These are phyloP conservation scores for Bacillus rossius DNA, from an alignment of 1,140 invertebrate species.

Conservation along the genomic window DNA sequence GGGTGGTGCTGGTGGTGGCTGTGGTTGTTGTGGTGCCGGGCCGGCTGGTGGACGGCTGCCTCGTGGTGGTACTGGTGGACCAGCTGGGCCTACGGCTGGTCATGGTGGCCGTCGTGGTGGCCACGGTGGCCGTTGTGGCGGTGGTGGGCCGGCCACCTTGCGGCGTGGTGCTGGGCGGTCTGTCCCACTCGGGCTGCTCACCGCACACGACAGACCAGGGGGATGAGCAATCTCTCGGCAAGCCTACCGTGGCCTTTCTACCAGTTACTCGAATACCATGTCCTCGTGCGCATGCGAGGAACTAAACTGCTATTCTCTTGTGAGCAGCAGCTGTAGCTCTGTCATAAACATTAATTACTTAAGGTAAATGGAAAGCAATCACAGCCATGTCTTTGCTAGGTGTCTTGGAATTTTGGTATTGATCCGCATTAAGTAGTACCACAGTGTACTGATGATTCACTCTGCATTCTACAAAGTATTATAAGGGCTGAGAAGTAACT, in stretches of 20 bases:
- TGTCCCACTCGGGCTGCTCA: constrained; percentile 6
- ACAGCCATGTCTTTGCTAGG: no score
- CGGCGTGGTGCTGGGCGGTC: constrained; percentile 6
- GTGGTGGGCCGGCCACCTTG: constrained; percentile 2
- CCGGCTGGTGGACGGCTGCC: constrained; percentile 7
- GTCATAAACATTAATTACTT: no score
- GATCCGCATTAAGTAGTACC: no score
- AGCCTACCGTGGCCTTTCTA: neutral
- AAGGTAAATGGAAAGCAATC: no score
- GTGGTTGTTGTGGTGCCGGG: constrained; percentile 3
- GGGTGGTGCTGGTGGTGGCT: neutral
- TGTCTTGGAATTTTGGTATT: no score
- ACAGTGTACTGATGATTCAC: no score
- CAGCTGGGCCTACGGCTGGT: constrained; percentile 3
- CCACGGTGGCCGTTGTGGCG: constrained; percentile 14
- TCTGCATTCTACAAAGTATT: no score
- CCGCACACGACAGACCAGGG: neutral
- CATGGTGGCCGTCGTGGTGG: constrained; percentile 3
- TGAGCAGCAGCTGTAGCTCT: no score
- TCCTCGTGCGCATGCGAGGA: no score
- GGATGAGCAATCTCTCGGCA: neutral
- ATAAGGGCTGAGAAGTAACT: no score
- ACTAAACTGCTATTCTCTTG: no score
- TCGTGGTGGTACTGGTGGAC: constrained; percentile 9
- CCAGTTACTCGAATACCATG: neutral